Percentiles rank a stretch among this genome's conserved stretches.
Evolutionary conservation across 2,113 vertebrate species (phyloP).

Genomic region (Myotis lucifugus): DNA sequence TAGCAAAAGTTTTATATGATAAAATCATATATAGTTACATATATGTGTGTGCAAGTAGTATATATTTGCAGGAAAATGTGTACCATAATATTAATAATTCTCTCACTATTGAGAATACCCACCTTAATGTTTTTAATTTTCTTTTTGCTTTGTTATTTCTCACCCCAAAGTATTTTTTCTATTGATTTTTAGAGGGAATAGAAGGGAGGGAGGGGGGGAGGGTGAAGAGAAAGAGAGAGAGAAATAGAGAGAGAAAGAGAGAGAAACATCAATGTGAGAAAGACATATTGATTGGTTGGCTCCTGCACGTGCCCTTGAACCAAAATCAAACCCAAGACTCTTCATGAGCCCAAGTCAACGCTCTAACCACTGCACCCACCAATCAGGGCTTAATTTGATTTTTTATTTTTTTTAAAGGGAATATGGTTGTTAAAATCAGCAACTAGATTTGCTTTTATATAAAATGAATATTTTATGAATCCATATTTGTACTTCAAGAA

Average conservation of each 20-base stretch:
- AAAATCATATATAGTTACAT: background rate
- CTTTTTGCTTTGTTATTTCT: no score
- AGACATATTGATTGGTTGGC: no score
- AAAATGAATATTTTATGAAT: constrained; percentile 26
- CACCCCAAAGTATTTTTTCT: no score
- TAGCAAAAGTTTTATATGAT: background rate
- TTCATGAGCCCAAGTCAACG: no score
- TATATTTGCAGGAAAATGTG: background rate
- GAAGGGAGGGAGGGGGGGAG: no score
- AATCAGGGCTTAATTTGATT: background rate
- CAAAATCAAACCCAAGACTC: no score
- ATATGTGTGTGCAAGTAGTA: background rate
- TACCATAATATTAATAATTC: background rate
- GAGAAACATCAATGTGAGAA: no score
- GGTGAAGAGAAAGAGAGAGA: no score
- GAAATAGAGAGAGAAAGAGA: no score
- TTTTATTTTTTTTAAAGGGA: background rate
- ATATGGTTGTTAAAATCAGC: background rate
- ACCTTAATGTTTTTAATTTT: background rate
- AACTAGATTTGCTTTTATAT: background rate
- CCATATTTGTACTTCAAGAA: background rate
- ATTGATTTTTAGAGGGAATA: no score
- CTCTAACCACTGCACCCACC: no score
- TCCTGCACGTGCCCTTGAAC: no score
- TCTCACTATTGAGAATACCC: background rate